Percentiles rank a stretch among this genome's conserved stretches.
Evolutionary conservation across 2,113 vertebrate genomes (phyloP).

Genomic region (Oostethus manadensis): DNA sequence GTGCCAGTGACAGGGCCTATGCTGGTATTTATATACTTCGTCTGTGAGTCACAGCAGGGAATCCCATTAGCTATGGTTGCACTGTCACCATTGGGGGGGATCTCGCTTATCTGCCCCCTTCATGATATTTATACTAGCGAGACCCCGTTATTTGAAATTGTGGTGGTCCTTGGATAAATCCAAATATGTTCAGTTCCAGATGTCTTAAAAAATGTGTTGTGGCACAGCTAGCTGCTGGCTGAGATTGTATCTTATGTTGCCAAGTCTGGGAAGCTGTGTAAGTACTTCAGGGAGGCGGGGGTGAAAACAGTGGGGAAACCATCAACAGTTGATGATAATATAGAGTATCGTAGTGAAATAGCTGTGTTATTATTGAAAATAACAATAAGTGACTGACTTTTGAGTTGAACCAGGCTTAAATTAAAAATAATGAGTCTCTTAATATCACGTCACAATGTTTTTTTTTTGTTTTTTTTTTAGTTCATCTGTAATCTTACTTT

Average conservation of each 20-base stretch:
- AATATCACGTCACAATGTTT: too few relatives aligned
- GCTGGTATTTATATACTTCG: slow-evolving; percentile 56
- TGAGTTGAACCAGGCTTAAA: too few relatives aligned
- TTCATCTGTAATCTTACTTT: too few relatives aligned
- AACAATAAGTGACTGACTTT: too few relatives aligned
- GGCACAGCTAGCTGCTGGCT: slow-evolving; percentile 24
- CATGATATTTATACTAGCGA: slow-evolving; percentile 21
- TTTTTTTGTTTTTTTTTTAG: too few relatives aligned
- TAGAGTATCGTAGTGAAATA: not conserved
- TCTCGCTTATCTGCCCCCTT: too few relatives aligned
- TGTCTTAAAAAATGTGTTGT: slow-evolving; percentile 46
- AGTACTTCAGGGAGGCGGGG: slow-evolving; percentile 41
- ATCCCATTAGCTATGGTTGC: slow-evolving; percentile 58
- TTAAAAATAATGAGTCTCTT: too few relatives aligned
- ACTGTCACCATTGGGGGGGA: slow-evolving; percentile 32
- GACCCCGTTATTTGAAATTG: slow-evolving; percentile 31
- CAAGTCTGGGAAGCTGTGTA: slow-evolving; percentile 41
- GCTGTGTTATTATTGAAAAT: too few relatives aligned
- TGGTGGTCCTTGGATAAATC: slow-evolving; percentile 40
- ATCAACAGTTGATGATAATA: not conserved
- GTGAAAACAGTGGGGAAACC: slow-evolving; percentile 29
- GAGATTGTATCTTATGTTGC: slow-evolving; percentile 50
- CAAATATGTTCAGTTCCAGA: slow-evolving; percentile 45
- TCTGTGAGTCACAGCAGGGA: slow-evolving; percentile 51
- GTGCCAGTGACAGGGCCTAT: slow-evolving; percentile 45